Percentiles rank a stretch among this genome's conserved stretches.
Evolutionary conservation across 2,888 invertebrate species (phyloP).

Genomic region (Drosophila paramelanica): DNA sequence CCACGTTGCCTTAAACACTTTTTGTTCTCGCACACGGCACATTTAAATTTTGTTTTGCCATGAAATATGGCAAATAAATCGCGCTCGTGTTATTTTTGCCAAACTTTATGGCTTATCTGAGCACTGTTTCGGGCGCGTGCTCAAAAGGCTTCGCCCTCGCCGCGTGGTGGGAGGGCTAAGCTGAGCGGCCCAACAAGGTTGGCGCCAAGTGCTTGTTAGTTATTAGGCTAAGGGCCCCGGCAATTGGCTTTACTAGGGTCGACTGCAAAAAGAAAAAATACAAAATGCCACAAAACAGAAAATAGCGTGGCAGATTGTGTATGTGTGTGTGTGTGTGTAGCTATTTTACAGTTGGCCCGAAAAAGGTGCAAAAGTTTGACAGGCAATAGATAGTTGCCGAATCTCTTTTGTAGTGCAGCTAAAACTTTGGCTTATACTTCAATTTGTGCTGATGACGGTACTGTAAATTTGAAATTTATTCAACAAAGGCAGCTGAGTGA

Average conservation of each 20-base stretch:
- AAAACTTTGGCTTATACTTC: conserved; percentile 33
- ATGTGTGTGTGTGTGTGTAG: conserved; percentile 4
- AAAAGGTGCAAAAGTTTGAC: conserved; percentile 52
- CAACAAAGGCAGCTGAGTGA: conserved; percentile 10
- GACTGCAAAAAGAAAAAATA: not conserved
- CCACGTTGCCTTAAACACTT: conserved; percentile 74
- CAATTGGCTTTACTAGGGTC: conserved; percentile 58
- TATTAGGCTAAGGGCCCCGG: conserved; percentile 66
- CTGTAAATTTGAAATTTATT: conserved; percentile 6
- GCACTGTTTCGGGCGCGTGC: conserved; percentile 61
- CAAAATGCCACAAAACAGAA: conserved; percentile 8
- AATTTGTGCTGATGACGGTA: conserved; percentile 3
- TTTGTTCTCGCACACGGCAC: conserved; percentile 74
- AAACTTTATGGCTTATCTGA: conserved; percentile 77
- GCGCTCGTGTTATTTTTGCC: conserved; percentile 62
- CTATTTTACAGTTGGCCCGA: conserved; percentile 17
- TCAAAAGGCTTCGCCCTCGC: conserved; percentile 63
- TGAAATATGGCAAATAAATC: conserved; percentile 79
- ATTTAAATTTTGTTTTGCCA: conserved; percentile 76
- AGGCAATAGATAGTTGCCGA: conserved; percentile 53
- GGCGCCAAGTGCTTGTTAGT: conserved; percentile 72
- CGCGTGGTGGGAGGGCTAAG: not conserved
- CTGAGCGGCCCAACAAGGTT: conserved; percentile 16
- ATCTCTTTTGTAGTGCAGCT: conserved; percentile 22
- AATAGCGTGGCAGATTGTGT: not conserved